Evolutionary conservation across 2,888 invertebrate genomes (phyloP), one percentile per base, ranked within the genome.

Genomic region (Belgica antarctica): DNA sequence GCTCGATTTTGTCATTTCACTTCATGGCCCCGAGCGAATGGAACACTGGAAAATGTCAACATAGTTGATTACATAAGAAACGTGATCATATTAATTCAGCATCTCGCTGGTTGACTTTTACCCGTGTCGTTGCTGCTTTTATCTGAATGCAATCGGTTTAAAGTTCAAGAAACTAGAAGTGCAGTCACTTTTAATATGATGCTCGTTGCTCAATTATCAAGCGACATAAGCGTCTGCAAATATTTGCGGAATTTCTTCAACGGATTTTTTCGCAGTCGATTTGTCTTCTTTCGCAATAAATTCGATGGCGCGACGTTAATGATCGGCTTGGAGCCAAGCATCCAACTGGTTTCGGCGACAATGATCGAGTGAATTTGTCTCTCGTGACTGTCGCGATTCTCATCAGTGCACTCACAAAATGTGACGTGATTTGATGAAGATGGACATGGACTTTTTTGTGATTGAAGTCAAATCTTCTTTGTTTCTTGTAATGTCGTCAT

Each of bases 31-130:
- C 22, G 52, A 59, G 27, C n/a, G n/a, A n/a, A n/a, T n/a, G n/a
- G n/a, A n/a, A n/a, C n/a, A n/a, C n/a, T n/a, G n/a, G 31, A 61
- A 28, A 62, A 62, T 62, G 62, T 62, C 62, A 62, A 28, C 62
- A 62, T 31, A 28, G 62, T 62, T 62, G 62, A 62, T 62, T 62
- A 62, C 62, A 62, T 62, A 62, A 62, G 31, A 10, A 62, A 31
- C 62, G 62, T 62, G 62, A 62, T 62, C 62, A 62, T 27, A 62
- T 62, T 52, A 52, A 52, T 52, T 52, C 52, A 52, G 19, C 17
- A 52, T 52, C 52, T 19, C 22, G 52, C 52, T 52, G 52, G 52
- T 8, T 52, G 52, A 52, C 17, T 52, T 52, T 52, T 52, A 52
- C 52, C 17, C 17, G 41, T 41, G 41, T 41, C 15, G 12, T n/a